Base-by-base conservation (phyloP, 2,888 invertebrate genomes). In the Drosophila stalkeri region DNA sequence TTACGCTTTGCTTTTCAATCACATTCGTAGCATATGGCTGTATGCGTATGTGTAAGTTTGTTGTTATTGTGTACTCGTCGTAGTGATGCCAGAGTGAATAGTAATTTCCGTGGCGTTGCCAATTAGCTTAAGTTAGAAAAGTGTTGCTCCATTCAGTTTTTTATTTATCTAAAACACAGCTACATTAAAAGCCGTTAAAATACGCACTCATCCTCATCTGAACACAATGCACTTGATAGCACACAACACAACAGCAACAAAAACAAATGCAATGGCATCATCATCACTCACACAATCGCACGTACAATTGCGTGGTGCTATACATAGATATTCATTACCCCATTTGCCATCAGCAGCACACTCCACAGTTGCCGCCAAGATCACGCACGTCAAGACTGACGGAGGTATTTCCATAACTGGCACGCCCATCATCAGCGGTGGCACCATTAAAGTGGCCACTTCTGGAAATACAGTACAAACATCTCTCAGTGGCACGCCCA, bases 341-440 rank as follows among this genome's bases (percentile, higher is more conserved):
- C 62, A 76, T 80, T 82, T 86, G 75, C 82, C 71, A 75, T 64
- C 89, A 83, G 76, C 87, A 85, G 83, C 80, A 65, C 75, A 82
- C 69, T 78, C 81, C 68, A 90, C 94, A 88, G 94, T 94, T 81
- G 92, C 94, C 75, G 94, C 92, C 70, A 94, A 94, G 92, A 93
- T 94, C 65, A 93, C 94, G 7, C 92, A 94, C 72, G 93, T 94
- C 20, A 94, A 94, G 80, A 91, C 94, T 49, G 92, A 93, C n/a
- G 78, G 80, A 33, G 79, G 83, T 4, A 86, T 80, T 62, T 80
- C 82, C 37, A 77, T 79, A 51, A 76, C 80, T 7, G 82, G 87
- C 33, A 79, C 78, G 41, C 75, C 72, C 16, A 81, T 87, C 11
- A 67, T 89, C 18, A 86, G 86, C 33, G 88, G 87, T 3, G 82